Conservation (phyloP, 2,113 vertebrate genomes). For the Bucco capensis region DNA sequence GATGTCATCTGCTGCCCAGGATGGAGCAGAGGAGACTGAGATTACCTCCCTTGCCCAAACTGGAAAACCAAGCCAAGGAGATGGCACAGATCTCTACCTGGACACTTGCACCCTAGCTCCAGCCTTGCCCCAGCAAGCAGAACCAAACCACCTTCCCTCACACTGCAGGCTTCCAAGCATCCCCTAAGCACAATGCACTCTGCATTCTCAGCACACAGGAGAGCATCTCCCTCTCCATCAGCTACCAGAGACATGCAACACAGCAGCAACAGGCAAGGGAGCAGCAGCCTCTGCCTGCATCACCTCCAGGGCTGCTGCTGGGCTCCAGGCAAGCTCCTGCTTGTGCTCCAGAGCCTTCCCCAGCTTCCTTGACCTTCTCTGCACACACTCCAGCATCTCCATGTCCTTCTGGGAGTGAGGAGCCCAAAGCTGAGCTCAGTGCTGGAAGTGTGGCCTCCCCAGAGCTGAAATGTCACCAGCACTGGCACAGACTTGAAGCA, state of each 20-base stretch:
- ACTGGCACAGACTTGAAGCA: constrained; percentile 18
- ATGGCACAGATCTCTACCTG: neutral
- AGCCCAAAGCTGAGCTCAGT: neutral
- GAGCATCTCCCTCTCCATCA: neutral
- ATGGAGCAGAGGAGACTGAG: neutral
- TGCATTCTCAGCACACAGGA: neutral
- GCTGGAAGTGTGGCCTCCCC: neutral
- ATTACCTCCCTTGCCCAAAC: neutral
- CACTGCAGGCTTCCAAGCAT: neutral
- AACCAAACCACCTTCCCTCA: neutral
- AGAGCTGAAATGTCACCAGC: neutral
- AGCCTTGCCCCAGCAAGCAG: neutral
- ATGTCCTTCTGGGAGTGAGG: neutral
- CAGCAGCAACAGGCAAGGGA: neutral
- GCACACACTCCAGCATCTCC: neutral
- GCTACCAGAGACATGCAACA: neutral
- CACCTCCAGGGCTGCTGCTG: rapidly evolving
- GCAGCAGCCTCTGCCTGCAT: neutral
- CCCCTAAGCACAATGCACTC: neutral
- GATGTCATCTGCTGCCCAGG: neutral
- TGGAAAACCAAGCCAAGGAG: neutral
- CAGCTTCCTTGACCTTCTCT: neutral
- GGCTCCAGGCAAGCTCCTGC: neutral
- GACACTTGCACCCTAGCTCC: neutral
- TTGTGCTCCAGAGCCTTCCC: too few relatives aligned